Base-by-base conservation (phyloP, 2,888 invertebrate genomes). In the Xestoiulus laeticollis region DNA sequence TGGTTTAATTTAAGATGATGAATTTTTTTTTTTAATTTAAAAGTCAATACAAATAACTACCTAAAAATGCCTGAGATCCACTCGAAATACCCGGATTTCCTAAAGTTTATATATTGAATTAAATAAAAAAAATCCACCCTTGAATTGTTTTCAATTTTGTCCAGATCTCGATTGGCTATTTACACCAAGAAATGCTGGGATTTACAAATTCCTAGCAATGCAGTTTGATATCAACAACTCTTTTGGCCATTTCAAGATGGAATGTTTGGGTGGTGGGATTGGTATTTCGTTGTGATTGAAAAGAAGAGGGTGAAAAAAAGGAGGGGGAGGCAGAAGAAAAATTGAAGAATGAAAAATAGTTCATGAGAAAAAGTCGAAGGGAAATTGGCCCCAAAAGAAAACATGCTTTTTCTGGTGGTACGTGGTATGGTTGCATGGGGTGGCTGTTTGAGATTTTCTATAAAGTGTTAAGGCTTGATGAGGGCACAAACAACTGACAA, bases 401-500 rank as follows among this genome's bases (percentile, higher is more conserved):
- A 22, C 59, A 59, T 6, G 59, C 59, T 59, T 38, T 38, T 38
- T 38, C 6, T 3, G 38, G 38, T 38, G 38, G 38, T 6, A n/a
- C n/a, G n/a, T 53, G 53, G 53, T n/a, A n/a, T 53, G 53, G n/a
- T 19, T 53, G 43, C 43, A 43, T 43, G 53, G 53, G n/a, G 53
- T n/a, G n/a, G n/a, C n/a, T n/a, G n/a, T n/a, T n/a, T n/a, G n/a
- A n/a, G n/a, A 6, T 38, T 38, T 22, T 59, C 22, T 22, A 5
- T 22, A 59, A 59, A n/a, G 53, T 59, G 59, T 6, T 19, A 53
- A 53, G n/a, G 19, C 53, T 53, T 59, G 59, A 59, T 59, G 59
- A 59, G 59, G 59, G 59, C 59, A 22, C 59, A 59, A 59, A 59
- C 59, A 38, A 38, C 84, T 84, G 84, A 84, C 84, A 84, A 84